Evolutionary conservation across 2,797 vertebrate species (phyloP), one percentile per base, ranked within the genome.

Genomic region (Eulemur rubriventer): DNA sequence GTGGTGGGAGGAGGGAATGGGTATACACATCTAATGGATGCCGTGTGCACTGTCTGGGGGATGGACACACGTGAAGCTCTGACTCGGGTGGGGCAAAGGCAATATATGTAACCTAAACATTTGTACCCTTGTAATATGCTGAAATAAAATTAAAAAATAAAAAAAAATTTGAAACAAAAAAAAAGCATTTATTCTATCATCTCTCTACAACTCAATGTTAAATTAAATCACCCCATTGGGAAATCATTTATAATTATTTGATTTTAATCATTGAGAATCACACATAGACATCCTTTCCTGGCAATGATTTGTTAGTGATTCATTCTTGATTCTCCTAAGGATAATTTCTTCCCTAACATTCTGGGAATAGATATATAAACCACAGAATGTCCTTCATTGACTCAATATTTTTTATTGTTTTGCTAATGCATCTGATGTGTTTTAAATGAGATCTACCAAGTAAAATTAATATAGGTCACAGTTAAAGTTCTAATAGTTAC

Each of bases 401-500:
- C 48, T 82, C 50, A 69, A 24, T 33, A 41, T 72, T 81, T 48
- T 38, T 30, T 41, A 55, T 82, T 57, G 1, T 67, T 79, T 93
- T 30, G 18, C 55, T 84, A 79, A 41, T 67, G 4, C 1, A 55
- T 59, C 11, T 43, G 35, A 52, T 83, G 6, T 72, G 3, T 61
- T 95, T 94, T 94, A 87, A 38, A 67, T 76, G 67, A 79, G 61
- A 73, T 28, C 7, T 88, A 52, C 16, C 67, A 28, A 55, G 30
- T 82, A 81, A 93, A 91, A 81, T 4, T 63, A 88, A 91, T 72
- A 75, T 33, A 50, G 52, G 72, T 93, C n/a, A 79, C 43, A 94
- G 28, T 83, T 75, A 69, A 73, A 57, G 46, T 43, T 10, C 2
- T 80, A 61, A 63, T 10, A 84, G 88, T 80, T 93, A 81, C 38